These are phyloP conservation scores for Recurvirostra avosetta DNA, from an alignment of 2,113 vertebrate species.

Conservation along the genomic window DNA sequence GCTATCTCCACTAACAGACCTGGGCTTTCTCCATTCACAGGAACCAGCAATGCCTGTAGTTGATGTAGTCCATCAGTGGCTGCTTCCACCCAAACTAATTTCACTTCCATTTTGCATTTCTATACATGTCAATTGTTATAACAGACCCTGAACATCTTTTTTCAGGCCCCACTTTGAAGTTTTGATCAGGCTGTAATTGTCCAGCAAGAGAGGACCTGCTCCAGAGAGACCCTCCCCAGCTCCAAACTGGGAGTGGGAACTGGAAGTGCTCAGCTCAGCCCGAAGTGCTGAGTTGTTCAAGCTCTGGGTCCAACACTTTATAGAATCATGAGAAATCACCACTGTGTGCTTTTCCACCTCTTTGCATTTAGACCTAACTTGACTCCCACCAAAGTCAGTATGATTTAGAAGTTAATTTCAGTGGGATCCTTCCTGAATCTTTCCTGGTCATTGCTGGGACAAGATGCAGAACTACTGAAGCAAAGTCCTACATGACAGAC, in stretches of 20 bases:
- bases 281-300: neutral
- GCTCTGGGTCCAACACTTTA: neutral
- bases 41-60: neutral
- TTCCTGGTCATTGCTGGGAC: neutral
- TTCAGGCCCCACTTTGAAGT: neutral
- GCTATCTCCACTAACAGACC: neutral
- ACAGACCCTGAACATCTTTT: neutral
- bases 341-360: neutral
- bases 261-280: neutral
- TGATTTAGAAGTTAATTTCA: neutral
- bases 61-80: neutral
- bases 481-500: neutral
- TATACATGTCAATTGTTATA: fast-evolving
- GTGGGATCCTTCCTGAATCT: neutral
- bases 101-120: neutral
- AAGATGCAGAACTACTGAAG: neutral
- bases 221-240: neutral
- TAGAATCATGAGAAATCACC: neutral
- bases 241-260: neutral
- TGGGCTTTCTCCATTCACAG: neutral
- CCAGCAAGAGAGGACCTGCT: neutral
- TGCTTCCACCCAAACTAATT: neutral
- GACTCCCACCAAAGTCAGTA: neutral
- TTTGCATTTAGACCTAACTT: neutral
- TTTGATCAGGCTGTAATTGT: neutral